phyloP scores from a whole-genome alignment of 2,113 vertebrate genomes.

The Loxodonta africana region DNA sequence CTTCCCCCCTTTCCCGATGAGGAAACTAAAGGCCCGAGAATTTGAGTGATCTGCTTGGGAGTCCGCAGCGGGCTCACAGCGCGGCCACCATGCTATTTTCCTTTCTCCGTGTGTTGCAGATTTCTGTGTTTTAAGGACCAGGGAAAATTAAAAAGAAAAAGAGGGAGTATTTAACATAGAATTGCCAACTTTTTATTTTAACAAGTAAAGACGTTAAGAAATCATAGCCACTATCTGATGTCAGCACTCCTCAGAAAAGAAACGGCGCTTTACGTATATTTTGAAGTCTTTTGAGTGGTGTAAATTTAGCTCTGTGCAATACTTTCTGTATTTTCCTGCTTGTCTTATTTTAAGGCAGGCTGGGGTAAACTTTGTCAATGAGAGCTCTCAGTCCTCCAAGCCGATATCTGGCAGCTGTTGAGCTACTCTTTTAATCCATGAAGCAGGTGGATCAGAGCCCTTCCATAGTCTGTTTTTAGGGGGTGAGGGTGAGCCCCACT shows the following conservation, averaged over 20 bases:
- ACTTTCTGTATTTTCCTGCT: neutral
- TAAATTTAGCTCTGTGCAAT: neutral
- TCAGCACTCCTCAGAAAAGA: conserved; percentile 4
- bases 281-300: neutral
- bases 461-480: neutral
- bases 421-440: neutral
- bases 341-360: conserved; percentile 11
- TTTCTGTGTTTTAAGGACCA: conserved; percentile 32
- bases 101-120: conserved; percentile 26
- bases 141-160: neutral
- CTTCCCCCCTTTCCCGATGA: neutral
- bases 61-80: conserved; percentile 12
- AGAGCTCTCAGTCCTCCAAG: neutral
- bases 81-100: neutral
- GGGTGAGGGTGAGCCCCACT: neutral
- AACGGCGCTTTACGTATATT: conserved; percentile 6
- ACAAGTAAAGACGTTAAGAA: conserved; percentile 22
- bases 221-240: neutral
- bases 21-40: neutral
- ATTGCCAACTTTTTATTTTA: conserved; percentile 6
- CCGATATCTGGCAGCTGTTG: neutral
- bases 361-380: neutral
- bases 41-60: neutral
- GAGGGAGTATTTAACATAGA: neutral
- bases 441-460: neutral